Evolutionary conservation across 2,888 invertebrate species (phyloP).

Genomic region (Phaedon cochleariae): DNA sequence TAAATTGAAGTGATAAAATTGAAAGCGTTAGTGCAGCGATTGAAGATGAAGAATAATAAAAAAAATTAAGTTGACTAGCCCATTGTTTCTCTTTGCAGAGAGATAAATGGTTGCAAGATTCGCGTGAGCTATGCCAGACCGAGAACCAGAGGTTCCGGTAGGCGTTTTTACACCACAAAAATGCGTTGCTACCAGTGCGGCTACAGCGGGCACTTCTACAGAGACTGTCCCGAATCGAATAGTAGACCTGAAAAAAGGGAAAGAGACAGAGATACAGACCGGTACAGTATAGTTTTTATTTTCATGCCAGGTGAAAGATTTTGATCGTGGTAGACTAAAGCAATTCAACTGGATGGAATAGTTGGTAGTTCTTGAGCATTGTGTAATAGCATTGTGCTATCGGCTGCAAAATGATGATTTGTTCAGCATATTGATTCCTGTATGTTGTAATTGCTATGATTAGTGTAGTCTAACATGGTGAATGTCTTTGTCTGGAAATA

Average conservation of each 20-base stretch:
- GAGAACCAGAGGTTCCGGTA: constrained; percentile 62
- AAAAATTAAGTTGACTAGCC: no score
- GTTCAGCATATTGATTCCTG: no score
- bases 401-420: no score
- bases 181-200: constrained; percentile 69
- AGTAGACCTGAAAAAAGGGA: constrained; percentile 54
- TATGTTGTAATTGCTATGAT: no score
- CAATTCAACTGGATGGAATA: neutral
- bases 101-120: constrained; percentile 64
- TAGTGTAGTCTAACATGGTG: no score
- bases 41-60: no score
- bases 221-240: constrained; percentile 65
- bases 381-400: no score
- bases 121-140: constrained; percentile 67
- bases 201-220: constrained; percentile 67
- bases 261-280: constrained; percentile 53
- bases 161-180: constrained; percentile 65
- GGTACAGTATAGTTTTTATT: constrained; percentile 46
- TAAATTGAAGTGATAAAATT: no score
- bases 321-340: neutral
- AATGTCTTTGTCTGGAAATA: neutral
- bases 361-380: no score
- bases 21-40: no score
- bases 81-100: constrained; percentile 53
- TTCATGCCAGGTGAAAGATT: neutral